These are phyloP conservation scores for Antheraea mylitta DNA, from an alignment of 1,140 invertebrate genomes.

Conservation along the genomic window DNA sequence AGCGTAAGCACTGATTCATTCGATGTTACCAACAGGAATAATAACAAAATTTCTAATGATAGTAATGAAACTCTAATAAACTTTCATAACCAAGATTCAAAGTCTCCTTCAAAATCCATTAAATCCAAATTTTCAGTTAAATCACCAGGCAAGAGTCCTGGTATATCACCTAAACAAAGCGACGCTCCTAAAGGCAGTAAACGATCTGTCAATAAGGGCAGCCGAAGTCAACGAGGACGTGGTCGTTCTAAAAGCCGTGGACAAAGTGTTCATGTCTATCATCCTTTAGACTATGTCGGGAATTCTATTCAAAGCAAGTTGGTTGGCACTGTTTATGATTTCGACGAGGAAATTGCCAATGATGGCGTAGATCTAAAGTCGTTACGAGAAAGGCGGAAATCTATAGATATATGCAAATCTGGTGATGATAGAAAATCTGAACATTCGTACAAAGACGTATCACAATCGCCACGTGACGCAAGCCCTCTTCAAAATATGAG, in stretches of 20 bases:
- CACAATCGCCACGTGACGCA: slow-evolving; percentile 79
- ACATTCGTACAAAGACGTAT: slow-evolving; percentile 78
- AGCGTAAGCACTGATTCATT: slow-evolving; percentile 57
- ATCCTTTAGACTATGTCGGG: slow-evolving; percentile 58
- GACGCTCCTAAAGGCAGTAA: slow-evolving; percentile 65
- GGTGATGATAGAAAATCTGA: slow-evolving; percentile 82
- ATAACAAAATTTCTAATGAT: slow-evolving; percentile 60
- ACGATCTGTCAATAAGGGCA: slow-evolving; percentile 78
- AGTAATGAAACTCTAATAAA: slow-evolving; percentile 50
- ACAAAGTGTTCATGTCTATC: slow-evolving; percentile 49
- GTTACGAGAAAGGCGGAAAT: slow-evolving; percentile 89
- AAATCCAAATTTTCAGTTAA: slow-evolving; percentile 83
- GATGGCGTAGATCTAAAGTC: slow-evolving; percentile 89
- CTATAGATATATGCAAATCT: slow-evolving; percentile 80
- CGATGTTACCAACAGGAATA: slow-evolving; percentile 44
- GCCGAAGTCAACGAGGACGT: slow-evolving; percentile 79
- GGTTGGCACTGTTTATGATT: slow-evolving; percentile 92
- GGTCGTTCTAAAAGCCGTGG: slow-evolving; percentile 87
- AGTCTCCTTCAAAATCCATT: slow-evolving; percentile 81
- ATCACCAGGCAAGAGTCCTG: slow-evolving; percentile 86
- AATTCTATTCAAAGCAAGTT: slow-evolving; percentile 86
- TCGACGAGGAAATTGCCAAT: slow-evolving; percentile 89
- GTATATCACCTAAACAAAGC: slow-evolving; percentile 85
- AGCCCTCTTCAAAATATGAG: slow-evolving; percentile 71
- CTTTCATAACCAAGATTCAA: slow-evolving; percentile 76